A percentile compares a stretch with the other conserved stretches of the same genome.
Conservation (phyloP, 2,888 invertebrate species). For the Hirtodrosophila alboralis region DNA sequence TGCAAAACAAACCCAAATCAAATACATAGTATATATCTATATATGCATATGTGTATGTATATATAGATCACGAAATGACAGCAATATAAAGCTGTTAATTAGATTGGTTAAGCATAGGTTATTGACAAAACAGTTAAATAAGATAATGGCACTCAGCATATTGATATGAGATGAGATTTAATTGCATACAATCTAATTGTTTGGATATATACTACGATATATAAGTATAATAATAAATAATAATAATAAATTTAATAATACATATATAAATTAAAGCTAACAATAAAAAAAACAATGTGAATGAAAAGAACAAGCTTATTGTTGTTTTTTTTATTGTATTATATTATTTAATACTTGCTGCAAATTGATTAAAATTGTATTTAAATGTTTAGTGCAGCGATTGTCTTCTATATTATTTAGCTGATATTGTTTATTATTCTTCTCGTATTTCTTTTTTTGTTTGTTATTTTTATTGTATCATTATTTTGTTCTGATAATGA, state of each 20-base stretch:
- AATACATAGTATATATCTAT: constrained; percentile 41
- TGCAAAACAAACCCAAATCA: constrained; percentile 22
- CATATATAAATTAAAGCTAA: constrained; percentile 68
- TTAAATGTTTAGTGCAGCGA: background rate
- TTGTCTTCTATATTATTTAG: background rate
- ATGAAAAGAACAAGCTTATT: constrained; percentile 29
- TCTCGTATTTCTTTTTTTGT: too few species aligned
- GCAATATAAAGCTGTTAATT: background rate
- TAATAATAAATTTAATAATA: constrained; percentile 30
- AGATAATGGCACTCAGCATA: constrained; percentile 37
- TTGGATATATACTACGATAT: constrained; percentile 70
- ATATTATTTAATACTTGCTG: background rate
- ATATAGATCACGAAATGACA: constrained; percentile 12
- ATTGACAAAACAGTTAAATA: constrained; percentile 6
- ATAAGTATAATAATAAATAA: constrained; percentile 47
- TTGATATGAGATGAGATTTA: constrained; percentile 59
- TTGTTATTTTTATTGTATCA: too few species aligned
- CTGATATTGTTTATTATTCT: too few species aligned
- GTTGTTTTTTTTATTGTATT: background rate
- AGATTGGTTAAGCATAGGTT: background rate
- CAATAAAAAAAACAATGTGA: constrained; percentile 71
- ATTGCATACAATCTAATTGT: constrained; percentile 78
- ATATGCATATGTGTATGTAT: too few species aligned
- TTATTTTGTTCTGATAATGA: too few species aligned
- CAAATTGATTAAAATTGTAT: background rate